Conservation (phyloP, 2,888 invertebrate genomes). For the Masnerella sp. region DNA sequence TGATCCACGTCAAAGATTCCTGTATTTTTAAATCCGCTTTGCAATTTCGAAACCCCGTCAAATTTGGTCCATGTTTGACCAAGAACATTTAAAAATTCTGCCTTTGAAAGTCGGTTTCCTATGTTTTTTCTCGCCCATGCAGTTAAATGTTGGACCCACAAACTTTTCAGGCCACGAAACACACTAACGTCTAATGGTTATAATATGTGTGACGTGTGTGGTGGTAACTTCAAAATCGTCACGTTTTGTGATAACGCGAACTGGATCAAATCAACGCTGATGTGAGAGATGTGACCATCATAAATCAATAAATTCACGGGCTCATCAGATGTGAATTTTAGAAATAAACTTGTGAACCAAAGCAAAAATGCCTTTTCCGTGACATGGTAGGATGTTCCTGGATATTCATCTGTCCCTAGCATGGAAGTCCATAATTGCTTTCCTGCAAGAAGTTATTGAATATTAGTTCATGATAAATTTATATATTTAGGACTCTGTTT, state of each 20-base stretch:
- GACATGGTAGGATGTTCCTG: conserved; percentile 11
- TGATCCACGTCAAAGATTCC: conserved; percentile 20
- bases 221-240: conserved; percentile 32
- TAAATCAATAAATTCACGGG: conserved; percentile 23
- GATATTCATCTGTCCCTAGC: conserved; percentile 14
- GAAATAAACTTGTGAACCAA: conserved; percentile 17
- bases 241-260: conserved; percentile 9
- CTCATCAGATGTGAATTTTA: conserved; percentile 10
- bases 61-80: conserved; percentile 25
- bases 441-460: conserved; percentile 17
- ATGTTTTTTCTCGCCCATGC: conserved; percentile 31
- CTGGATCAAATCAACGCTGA: conserved; percentile 23
- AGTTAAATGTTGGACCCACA: conserved; percentile 22
- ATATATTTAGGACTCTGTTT: too few relatives aligned
- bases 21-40: conserved; percentile 30
- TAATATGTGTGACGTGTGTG: conserved; percentile 44
- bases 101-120: conserved; percentile 20
- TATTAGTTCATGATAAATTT: neutral
- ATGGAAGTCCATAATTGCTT: conserved; percentile 23
- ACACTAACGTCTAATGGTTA: conserved; percentile 39
- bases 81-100: conserved; percentile 17
- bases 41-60: conserved; percentile 13
- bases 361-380: conserved; percentile 8
- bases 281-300: conserved; percentile 30
- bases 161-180: conserved; percentile 26